Evolutionary conservation across 2,113 vertebrate species (phyloP).

Genomic region (Tetrax tetrax): DNA sequence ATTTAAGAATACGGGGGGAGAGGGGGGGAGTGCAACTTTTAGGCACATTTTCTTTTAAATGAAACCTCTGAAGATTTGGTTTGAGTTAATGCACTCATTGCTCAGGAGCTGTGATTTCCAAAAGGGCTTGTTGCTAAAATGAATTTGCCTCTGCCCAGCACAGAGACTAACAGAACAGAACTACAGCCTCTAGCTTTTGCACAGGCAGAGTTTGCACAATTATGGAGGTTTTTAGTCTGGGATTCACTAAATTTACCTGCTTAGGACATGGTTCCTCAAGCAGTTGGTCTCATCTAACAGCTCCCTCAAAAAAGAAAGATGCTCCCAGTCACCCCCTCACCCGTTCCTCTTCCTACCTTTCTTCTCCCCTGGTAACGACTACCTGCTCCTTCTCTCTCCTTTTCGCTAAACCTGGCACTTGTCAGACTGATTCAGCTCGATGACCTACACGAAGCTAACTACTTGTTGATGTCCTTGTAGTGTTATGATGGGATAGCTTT

Average conservation of each 20-base stretch:
- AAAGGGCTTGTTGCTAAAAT: background rate
- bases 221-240: background rate
- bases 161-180: background rate
- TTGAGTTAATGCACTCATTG: background rate
- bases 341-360: background rate
- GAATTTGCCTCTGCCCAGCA: background rate
- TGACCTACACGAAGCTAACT: background rate
- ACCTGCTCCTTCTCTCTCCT: background rate
- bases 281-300: background rate
- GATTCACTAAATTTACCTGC: background rate
- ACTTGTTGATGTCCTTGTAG: background rate
- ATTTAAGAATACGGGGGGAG: background rate
- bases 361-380: background rate
- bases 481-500: background rate
- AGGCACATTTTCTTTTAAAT: background rate
- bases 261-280: background rate
- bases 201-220: background rate
- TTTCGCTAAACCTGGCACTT: background rate
- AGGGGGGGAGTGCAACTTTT: background rate
- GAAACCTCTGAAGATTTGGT: background rate
- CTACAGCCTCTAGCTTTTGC: background rate
- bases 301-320: fast-evolving
- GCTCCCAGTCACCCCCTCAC: background rate
- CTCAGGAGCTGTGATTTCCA: background rate
- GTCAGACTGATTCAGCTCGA: background rate